Conservation (phyloP, 2,797 vertebrate genomes). For the Vespertilio murinus region DNA sequence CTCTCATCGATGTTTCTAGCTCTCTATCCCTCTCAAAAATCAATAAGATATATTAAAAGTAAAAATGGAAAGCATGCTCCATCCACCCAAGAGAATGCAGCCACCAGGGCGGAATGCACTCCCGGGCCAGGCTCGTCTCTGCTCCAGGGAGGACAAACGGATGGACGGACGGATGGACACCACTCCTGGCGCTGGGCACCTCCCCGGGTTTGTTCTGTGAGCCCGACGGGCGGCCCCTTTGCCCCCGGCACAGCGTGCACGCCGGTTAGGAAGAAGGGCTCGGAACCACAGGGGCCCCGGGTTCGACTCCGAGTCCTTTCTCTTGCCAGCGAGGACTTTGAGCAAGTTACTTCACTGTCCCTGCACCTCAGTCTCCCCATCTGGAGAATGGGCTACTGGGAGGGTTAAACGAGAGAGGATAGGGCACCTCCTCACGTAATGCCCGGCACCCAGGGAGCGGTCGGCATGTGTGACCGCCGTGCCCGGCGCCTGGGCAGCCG, state of each 20-base stretch:
- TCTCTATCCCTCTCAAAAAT: too few relatives aligned
- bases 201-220: neutral
- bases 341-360: neutral
- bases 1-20: too few relatives aligned
- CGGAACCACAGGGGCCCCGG: neutral
- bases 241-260: neutral
- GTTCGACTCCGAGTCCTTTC: neutral
- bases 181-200: neutral
- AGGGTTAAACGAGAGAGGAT: neutral
- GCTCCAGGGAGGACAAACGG: neutral
- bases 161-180: rapidly evolving
- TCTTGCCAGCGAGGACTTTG: neutral
- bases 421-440: neutral
- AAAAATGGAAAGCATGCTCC: neutral
- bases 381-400: neutral
- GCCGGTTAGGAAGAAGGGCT: neutral
- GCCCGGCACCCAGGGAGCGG: neutral
- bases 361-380: neutral
- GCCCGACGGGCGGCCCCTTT: neutral
- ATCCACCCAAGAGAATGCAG: neutral
- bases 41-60: too few relatives aligned
- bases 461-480: neutral
- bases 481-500: neutral
- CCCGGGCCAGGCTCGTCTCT: neutral
- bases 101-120: neutral